A percentile compares a stretch with the other conserved stretches of the same genome.
These are phyloP conservation scores for Paragorgia papillata DNA, from an alignment of 92 coral and sea anemone species.

Conservation along the genomic window DNA sequence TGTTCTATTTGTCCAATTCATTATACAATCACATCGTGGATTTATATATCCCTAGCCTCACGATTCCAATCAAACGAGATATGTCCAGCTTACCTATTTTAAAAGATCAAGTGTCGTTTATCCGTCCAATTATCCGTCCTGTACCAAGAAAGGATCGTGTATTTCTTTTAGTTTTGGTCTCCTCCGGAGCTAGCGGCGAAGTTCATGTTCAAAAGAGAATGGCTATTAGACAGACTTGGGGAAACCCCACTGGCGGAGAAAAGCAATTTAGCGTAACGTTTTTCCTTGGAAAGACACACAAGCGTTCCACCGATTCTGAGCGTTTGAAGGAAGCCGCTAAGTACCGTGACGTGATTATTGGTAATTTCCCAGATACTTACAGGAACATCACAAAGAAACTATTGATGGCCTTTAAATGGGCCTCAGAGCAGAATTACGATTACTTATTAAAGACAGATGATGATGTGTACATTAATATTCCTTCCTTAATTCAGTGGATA, in stretches of 20 bases:
- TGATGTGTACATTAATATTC: slow-evolving; percentile 82
- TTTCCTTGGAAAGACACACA: slow-evolving; percentile 65
- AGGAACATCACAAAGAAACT: slow-evolving; percentile 70
- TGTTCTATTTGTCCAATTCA: not conserved
- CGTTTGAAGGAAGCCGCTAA: slow-evolving; percentile 57
- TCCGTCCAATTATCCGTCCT: slow-evolving; percentile 47
- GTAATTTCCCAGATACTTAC: slow-evolving; percentile 71
- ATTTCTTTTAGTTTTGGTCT: slow-evolving; percentile 62
- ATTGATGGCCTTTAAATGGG: slow-evolving; percentile 82
- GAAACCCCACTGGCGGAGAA: slow-evolving; percentile 23
- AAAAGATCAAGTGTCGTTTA: not conserved
- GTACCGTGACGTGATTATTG: slow-evolving; percentile 76
- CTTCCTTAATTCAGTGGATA: slow-evolving; percentile 71
- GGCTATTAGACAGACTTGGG: slow-evolving; percentile 73
- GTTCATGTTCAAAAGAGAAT: slow-evolving; percentile 48
- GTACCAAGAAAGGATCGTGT: not conserved
- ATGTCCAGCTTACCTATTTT: slow-evolving; percentile 3
- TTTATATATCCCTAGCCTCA: slow-evolving; percentile 24
- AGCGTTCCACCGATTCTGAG: slow-evolving; percentile 37
- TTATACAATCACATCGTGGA: slow-evolving; percentile 9
- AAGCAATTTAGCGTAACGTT: slow-evolving; percentile 58
- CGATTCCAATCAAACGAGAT: slow-evolving; percentile 13
- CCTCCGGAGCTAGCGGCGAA: slow-evolving; percentile 63
- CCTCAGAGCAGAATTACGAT: slow-evolving; percentile 54
- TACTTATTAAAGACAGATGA: slow-evolving; percentile 86